Conservation (phyloP, 2,797 vertebrate genomes). For the Clamator glandarius region DNA sequence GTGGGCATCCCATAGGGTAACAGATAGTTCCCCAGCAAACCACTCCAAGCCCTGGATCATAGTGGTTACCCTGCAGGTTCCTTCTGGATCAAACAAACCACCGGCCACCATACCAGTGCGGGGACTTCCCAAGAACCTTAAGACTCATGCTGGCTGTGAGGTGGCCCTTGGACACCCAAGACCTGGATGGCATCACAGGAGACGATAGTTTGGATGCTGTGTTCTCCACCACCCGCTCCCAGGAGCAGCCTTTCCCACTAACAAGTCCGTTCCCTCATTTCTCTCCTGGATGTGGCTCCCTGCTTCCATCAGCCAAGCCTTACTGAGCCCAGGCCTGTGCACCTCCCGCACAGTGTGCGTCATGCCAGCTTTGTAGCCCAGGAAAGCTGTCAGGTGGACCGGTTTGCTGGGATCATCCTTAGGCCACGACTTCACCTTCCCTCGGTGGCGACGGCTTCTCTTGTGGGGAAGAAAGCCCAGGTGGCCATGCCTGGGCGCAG, state of each 20-base stretch:
- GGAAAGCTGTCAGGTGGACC: constrained; percentile 91
- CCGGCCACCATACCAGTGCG: rapidly evolving
- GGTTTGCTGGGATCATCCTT: constrained; percentile 88
- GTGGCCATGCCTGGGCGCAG: constrained; percentile 92
- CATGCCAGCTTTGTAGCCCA: constrained; percentile 98
- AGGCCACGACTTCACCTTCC: constrained; percentile 90
- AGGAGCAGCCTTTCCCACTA: neutral
- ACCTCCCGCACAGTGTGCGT: constrained; percentile 91
- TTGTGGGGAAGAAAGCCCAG: constrained; percentile 91
- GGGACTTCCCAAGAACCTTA: neutral
- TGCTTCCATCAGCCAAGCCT: constrained; percentile 31
- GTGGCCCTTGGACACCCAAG: neutral
- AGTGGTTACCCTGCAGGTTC: neutral
- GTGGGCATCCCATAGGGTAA: neutral
- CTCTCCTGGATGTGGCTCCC: neutral
- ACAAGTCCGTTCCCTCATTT: rapidly evolving
- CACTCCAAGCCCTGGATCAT: neutral
- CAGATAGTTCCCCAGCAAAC: neutral
- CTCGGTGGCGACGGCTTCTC: constrained; percentile 86
- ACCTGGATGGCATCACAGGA: neutral
- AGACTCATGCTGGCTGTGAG: neutral
- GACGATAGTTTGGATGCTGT: neutral
- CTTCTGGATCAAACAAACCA: neutral
- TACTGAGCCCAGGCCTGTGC: constrained; percentile 89
- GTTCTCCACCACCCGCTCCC: neutral